These are phyloP conservation scores for Mesopsocus fuscifrons DNA, from an alignment of 2,888 invertebrate species.

Conservation along the genomic window DNA sequence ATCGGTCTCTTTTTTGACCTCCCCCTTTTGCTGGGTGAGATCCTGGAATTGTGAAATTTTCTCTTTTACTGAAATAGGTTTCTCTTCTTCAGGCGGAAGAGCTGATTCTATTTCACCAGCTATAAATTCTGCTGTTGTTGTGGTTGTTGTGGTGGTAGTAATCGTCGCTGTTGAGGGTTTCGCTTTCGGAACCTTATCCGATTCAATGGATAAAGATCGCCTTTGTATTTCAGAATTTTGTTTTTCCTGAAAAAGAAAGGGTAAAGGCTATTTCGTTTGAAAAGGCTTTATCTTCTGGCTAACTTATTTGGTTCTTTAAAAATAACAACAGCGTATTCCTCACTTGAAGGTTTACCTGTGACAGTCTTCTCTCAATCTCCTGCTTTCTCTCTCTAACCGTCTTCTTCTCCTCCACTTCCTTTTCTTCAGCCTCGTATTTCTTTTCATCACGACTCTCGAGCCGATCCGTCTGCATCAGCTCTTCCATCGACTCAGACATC, in stretches of 20 bases:
- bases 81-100: slow-evolving; percentile 31
- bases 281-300: too few species aligned
- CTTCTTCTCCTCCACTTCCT: slow-evolving; percentile 41
- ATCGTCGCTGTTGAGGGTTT: slow-evolving; percentile 23
- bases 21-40: slow-evolving; percentile 8
- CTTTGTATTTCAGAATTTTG: slow-evolving; percentile 1
- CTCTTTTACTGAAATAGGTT: slow-evolving; percentile 15
- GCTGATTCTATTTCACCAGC: slow-evolving; percentile 29
- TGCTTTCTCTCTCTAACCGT: slow-evolving; percentile 58
- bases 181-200: slow-evolving; percentile 19
- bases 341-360: slow-evolving; percentile 25
- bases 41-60: slow-evolving; percentile 12
- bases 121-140: slow-evolving; percentile 33
- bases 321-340: neutral
- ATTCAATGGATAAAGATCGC: slow-evolving; percentile 1
- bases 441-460: slow-evolving; percentile 39
- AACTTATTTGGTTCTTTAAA: too few species aligned
- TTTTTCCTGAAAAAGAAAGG: slow-evolving; percentile 5
- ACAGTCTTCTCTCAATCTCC: slow-evolving; percentile 53
- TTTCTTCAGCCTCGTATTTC: slow-evolving; percentile 65
- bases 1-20: slow-evolving; percentile 14
- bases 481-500: slow-evolving; percentile 21
- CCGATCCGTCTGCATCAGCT: slow-evolving; percentile 16
- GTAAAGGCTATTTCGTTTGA: too few species aligned
- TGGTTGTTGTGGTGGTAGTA: slow-evolving; percentile 30